Evolutionary conservation across 2,797 vertebrate species (phyloP).

Genomic region (Arremon brunneinucha): DNA sequence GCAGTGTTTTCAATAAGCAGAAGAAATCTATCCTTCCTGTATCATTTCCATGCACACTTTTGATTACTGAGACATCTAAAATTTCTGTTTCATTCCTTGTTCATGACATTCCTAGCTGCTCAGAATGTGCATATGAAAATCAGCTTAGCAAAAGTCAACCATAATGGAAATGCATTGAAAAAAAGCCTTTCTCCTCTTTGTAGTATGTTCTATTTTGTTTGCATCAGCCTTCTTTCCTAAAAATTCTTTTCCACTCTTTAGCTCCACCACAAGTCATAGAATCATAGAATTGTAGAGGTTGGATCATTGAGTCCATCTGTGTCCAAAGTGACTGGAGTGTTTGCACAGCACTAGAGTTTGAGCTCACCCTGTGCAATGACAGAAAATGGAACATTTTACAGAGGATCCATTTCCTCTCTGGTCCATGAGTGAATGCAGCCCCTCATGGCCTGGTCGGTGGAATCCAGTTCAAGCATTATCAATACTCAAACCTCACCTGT

Average conservation of each 20-base stretch:
- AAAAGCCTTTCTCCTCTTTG: background rate
- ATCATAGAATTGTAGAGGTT: accelerated
- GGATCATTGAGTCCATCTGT: background rate
- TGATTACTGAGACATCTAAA: background rate
- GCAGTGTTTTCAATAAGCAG: background rate
- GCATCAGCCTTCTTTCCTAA: background rate
- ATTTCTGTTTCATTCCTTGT: background rate
- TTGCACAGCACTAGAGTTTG: background rate
- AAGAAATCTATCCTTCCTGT: background rate
- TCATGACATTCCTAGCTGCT: background rate
- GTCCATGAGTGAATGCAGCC: background rate
- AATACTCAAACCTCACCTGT: background rate
- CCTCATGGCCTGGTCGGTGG: accelerated
- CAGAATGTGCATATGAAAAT: background rate
- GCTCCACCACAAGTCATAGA: background rate
- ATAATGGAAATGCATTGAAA: background rate
- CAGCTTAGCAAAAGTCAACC: background rate
- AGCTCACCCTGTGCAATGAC: background rate
- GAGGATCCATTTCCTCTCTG: accelerated
- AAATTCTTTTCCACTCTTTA: background rate
- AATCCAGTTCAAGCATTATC: background rate
- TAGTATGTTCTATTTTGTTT: background rate
- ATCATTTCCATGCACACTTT: background rate
- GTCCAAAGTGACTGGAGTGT: background rate
- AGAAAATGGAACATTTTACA: background rate